These are phyloP conservation scores for Sminthurinus signatus DNA, from an alignment of 1,140 invertebrate species.

Conservation along the genomic window DNA sequence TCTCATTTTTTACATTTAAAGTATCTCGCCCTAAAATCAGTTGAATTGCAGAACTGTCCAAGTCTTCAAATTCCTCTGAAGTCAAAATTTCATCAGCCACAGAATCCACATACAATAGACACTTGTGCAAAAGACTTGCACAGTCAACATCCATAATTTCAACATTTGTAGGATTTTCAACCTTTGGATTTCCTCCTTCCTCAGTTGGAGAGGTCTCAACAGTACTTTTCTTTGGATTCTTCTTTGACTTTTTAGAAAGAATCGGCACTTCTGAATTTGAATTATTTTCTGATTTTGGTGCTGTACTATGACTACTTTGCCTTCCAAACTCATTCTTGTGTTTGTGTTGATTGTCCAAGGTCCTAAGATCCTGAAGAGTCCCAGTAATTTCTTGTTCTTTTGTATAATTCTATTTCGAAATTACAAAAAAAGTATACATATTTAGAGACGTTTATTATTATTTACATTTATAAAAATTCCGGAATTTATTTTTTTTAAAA, in stretches of 20 bases:
- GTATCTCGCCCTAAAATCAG: slow-evolving; percentile 54
- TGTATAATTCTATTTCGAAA: slow-evolving; percentile 5
- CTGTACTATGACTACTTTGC: too few species aligned
- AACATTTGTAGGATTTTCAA: background rate
- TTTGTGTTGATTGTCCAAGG: too few species aligned
- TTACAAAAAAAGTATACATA: background rate
- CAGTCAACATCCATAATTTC: slow-evolving; percentile 45
- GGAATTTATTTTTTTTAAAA: too few species aligned
- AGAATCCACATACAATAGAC: slow-evolving; percentile 56
- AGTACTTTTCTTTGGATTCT: background rate
- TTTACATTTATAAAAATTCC: too few species aligned
- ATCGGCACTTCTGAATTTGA: too few species aligned
- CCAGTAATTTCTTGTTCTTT: slow-evolving; percentile 10
- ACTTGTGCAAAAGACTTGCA: slow-evolving; percentile 54
- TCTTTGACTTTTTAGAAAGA: too few species aligned
- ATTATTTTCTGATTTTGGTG: too few species aligned
- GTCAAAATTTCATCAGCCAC: slow-evolving; percentile 54
- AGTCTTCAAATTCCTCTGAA: slow-evolving; percentile 60
- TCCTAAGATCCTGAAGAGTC: too few species aligned
- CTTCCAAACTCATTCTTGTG: too few species aligned
- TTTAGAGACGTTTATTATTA: too few species aligned
- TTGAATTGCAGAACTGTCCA: slow-evolving; percentile 54
- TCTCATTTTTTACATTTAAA: slow-evolving; percentile 52
- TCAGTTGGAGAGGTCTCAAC: too few species aligned
- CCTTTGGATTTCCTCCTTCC: background rate